phyloP scores from a whole-genome alignment of 2,797 vertebrate genomes.

The Meda fulgida region DNA sequence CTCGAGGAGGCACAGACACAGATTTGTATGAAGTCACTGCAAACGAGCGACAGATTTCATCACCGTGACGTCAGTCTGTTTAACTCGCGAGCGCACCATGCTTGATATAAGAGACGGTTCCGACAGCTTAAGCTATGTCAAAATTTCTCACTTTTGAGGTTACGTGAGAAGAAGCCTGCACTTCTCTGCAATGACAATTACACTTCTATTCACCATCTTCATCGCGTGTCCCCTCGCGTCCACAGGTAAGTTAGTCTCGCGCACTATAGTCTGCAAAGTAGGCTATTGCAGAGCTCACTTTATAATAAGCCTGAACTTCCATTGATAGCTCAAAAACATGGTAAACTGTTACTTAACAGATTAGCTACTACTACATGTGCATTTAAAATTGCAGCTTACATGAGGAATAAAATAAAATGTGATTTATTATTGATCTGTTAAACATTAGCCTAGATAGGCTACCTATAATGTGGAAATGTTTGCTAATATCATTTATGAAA shows the following conservation, averaged over 20 bases:
- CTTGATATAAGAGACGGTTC: constrained; percentile 74
- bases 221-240: constrained; percentile 28
- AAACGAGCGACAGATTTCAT: constrained; percentile 56
- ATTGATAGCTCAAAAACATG: not conserved
- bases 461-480: not conserved
- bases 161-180: constrained; percentile 40
- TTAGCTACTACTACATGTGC: not conserved
- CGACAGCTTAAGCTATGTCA: constrained; percentile 51
- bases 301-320: not conserved
- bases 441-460: not conserved
- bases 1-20: not conserved
- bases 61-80: constrained; percentile 74
- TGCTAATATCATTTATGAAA: not conserved
- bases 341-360: not conserved
- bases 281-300: not conserved
- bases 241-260: constrained; percentile 43
- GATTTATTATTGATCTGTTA: not conserved
- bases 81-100: constrained; percentile 64
- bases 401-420: not conserved
- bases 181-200: constrained; percentile 26
- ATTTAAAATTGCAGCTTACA: not conserved
- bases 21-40: constrained; percentile 38
- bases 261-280: not conserved
- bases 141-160: constrained; percentile 42
- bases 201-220: constrained; percentile 32